These are phyloP conservation scores for Momotus momota DNA, from an alignment of 2,797 vertebrate genomes.

Conservation along the genomic window DNA sequence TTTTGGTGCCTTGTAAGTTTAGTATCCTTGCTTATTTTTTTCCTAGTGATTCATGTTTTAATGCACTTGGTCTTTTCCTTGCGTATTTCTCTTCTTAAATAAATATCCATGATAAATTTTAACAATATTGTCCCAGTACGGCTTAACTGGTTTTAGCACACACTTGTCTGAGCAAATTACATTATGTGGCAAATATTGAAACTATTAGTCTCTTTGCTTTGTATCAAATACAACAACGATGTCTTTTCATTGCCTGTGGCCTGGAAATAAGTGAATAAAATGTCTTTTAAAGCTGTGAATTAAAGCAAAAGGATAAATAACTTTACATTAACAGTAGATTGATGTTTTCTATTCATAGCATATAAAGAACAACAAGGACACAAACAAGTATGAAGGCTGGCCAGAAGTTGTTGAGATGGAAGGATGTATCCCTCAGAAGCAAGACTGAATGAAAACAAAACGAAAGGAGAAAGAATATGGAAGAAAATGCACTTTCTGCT, in stretches of 20 bases:
- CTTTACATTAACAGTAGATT: neutral
- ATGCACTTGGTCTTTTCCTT: neutral
- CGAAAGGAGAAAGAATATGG: neutral
- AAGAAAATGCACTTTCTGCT: slow-evolving; percentile 71
- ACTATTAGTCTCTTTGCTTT: too few relatives aligned
- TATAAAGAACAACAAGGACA: slow-evolving; percentile 94
- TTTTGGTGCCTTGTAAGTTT: neutral
- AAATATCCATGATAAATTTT: neutral
- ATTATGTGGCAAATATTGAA: neutral
- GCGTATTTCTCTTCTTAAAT: neutral
- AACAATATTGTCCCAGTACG: neutral
- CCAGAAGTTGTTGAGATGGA: slow-evolving; percentile 98
- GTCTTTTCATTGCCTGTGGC: neutral
- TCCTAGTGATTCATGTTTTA: neutral
- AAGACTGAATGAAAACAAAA: slow-evolving; percentile 74
- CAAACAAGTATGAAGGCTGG: slow-evolving; percentile 99
- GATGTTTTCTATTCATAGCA: slow-evolving; percentile 81
- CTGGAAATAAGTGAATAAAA: neutral
- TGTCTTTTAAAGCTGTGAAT: neutral
- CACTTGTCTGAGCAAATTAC: neutral
- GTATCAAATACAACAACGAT: neutral
- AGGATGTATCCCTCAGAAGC: slow-evolving; percentile 92
- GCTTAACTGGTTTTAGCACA: neutral
- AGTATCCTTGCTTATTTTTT: neutral
- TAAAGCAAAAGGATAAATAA: neutral